These are phyloP conservation scores for Clarias gariepinus DNA, from an alignment of 2,113 vertebrate species.

Conservation along the genomic window DNA sequence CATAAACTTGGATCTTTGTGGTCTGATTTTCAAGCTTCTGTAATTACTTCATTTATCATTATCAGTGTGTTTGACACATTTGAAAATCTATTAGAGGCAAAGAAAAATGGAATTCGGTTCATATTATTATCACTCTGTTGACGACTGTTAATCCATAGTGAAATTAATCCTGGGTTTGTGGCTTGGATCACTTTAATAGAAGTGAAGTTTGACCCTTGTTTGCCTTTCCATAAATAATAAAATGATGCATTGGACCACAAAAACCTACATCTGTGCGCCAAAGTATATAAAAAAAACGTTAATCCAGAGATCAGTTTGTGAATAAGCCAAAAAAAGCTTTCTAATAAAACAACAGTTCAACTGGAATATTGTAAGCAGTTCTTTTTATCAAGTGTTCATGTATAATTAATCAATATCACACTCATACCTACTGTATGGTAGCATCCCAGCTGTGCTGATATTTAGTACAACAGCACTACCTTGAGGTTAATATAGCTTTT, in stretches of 20 bases:
- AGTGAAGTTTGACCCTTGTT: not conserved
- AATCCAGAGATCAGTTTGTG: not conserved
- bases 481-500: too few relatives aligned
- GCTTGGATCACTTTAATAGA: not conserved
- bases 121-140: not conserved
- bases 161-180: constrained; percentile 8
- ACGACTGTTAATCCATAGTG: not conserved
- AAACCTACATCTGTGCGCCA: not conserved
- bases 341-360: not conserved
- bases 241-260: not conserved
- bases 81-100: not conserved
- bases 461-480: too few relatives aligned
- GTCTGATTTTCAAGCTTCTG: constrained; percentile 1
- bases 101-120: not conserved
- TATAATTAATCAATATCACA: not conserved
- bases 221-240: not conserved
- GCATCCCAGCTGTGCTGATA: too few relatives aligned
- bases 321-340: not conserved
- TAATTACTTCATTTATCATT: constrained; percentile 34
- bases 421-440: too few relatives aligned
- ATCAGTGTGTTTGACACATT: constrained; percentile 9
- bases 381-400: not conserved
- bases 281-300: not conserved
- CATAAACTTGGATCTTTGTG: constrained; percentile 3
- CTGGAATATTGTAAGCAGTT: not conserved